These are phyloP conservation scores for Eretmochelys imbricata DNA, from an alignment of 2,113 vertebrate species.

Conservation along the genomic window DNA sequence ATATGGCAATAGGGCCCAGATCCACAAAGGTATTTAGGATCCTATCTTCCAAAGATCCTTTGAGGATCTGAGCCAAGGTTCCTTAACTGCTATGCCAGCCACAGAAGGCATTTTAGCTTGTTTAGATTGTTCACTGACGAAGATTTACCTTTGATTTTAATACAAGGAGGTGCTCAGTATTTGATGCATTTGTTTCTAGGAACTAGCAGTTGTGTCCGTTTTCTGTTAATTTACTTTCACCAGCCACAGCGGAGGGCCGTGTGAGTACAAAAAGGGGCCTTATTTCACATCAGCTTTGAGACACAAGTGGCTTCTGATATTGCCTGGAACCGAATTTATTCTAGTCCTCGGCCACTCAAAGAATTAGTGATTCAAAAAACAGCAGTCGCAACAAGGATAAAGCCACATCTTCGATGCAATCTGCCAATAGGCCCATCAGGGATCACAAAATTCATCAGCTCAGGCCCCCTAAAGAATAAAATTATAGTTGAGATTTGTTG, in stretches of 20 bases:
- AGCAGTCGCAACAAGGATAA: neutral
- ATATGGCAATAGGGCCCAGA: neutral
- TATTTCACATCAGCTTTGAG: neutral
- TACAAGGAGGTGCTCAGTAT: neutral
- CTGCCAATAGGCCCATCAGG: neutral
- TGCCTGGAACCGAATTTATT: neutral
- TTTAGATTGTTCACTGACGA: neutral
- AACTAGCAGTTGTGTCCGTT: neutral
- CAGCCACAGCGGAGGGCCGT: neutral
- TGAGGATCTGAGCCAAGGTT: neutral
- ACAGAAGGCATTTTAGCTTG: neutral
- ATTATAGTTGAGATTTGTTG: neutral
- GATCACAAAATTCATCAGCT: neutral
- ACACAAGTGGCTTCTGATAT: neutral
- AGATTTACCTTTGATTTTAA: neutral
- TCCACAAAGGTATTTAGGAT: neutral
- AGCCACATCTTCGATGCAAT: neutral
- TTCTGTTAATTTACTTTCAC: neutral
- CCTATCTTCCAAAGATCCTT: neutral
- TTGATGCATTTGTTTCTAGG: neutral
- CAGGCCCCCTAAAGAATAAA: neutral
- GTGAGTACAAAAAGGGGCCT: neutral
- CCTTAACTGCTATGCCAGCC: neutral
- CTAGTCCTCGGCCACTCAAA: neutral
- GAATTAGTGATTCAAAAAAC: neutral